These are phyloP conservation scores for Colaptes auratus DNA, from an alignment of 2,113 vertebrate genomes.

Conservation along the genomic window DNA sequence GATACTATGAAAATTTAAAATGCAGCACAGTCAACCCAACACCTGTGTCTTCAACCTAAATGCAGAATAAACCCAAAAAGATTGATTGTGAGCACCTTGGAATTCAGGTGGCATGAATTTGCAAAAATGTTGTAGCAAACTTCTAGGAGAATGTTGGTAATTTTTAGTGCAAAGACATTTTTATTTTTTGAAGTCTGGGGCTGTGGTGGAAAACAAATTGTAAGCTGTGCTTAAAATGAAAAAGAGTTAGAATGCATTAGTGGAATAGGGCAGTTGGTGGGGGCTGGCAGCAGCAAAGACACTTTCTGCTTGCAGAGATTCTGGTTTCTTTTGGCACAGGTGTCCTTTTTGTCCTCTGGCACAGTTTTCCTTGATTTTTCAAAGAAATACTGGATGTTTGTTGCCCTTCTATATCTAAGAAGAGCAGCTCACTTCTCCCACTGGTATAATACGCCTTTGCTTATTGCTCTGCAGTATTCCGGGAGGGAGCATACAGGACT, in stretches of 20 bases:
- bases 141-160: neutral
- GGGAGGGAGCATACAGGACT: constrained; percentile 6
- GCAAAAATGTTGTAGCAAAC: constrained; percentile 6
- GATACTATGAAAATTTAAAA: neutral
- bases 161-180: neutral
- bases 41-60: neutral
- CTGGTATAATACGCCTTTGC: constrained; percentile 49
- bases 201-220: constrained; percentile 28
- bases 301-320: constrained; percentile 36
- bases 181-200: neutral
- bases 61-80: neutral
- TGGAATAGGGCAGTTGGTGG: neutral
- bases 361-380: constrained; percentile 53
- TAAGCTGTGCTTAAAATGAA: neutral
- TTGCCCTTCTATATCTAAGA: constrained; percentile 39
- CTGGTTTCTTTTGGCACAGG: constrained; percentile 56
- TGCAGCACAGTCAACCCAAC: neutral
- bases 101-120: constrained; percentile 50
- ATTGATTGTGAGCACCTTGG: constrained; percentile 1
- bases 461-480: constrained; percentile 54
- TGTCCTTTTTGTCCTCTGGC: constrained; percentile 68
- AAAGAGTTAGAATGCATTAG: neutral
- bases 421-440: constrained; percentile 57
- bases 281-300: constrained; percentile 35
- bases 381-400: constrained; percentile 60